Conservation (phyloP, 1,140 invertebrate species). For the Bombyx mandarina region DNA sequence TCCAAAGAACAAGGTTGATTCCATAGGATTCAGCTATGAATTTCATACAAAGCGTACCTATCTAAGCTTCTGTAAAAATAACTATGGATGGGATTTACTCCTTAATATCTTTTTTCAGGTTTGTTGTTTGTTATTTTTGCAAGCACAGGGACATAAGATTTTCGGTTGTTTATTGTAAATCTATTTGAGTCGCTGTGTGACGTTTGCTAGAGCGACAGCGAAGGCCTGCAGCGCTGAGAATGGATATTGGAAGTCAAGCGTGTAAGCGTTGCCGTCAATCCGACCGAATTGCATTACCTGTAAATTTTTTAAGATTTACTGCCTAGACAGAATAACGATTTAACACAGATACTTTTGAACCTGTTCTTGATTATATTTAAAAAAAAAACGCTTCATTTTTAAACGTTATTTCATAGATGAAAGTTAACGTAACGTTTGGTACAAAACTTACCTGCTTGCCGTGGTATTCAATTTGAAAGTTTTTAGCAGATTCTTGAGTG, state of each 20-base stretch:
- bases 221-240: constrained; percentile 99
- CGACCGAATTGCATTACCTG: constrained; percentile 99
- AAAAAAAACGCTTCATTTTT: background rate
- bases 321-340: too few relatives aligned
- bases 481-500: constrained; percentile 99
- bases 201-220: constrained; percentile 97
- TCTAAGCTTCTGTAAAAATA: constrained; percentile 46
- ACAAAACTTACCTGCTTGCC: constrained; percentile 87
- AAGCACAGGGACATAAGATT: too few relatives aligned
- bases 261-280: constrained; percentile 98
- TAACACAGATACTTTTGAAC: too few relatives aligned
- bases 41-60: constrained; percentile 34
- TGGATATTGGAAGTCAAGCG: constrained; percentile 98
- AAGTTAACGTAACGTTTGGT: background rate
- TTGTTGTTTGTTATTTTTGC: too few relatives aligned
- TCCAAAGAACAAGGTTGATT: too few relatives aligned
- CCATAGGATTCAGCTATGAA: too few relatives aligned
- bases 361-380: background rate
- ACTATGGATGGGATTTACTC: constrained; percentile 26
- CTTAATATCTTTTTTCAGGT: too few relatives aligned
- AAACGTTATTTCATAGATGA: background rate
- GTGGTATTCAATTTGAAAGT: constrained; percentile 98
- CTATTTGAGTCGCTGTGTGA: constrained; percentile 98
- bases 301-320: constrained; percentile 12
- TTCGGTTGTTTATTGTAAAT: constrained; percentile 4